Base-by-base conservation (phyloP, 2,113 vertebrate genomes). In the Gorilla gorilla region DNA sequence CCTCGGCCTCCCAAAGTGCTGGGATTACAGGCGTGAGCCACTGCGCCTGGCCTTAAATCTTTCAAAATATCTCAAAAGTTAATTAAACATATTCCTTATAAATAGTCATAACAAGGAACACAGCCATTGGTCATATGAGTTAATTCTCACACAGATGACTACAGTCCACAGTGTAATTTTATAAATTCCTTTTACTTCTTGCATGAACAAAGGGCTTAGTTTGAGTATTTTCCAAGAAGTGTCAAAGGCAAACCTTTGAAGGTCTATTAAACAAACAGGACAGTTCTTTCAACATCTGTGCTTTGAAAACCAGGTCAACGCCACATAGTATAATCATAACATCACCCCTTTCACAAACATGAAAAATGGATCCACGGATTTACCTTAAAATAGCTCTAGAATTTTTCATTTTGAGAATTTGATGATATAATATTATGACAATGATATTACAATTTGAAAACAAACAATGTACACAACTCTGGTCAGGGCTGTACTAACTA, bases 131-230 rank as follows among this genome's bases (percentile, higher is more conserved):
- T 73, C 61, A 64, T 14, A 64, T 32, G 38, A 48, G 52, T 92
- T 81, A 89, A 80, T 61, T 87, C 70, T 72, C 43, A 85, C 48
- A 81, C 55, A 86, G 50, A 73, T 83, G 40, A 55, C 38, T 57
- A 55, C 2, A 90, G n/a, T 86, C 22, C 25, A 93, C 35, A 85
- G 73, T 35, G 4, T 10, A 66, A 82, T 57, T 92, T 92, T 87
- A 83, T 43, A 45, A 97, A 96, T 90, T 96, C 73, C 52, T 96
- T 80, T 73, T 75, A 82, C 45, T 96, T 92, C 82, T 87, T 87
- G 14, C 9, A 87, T 86, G 35, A 96, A 86, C 48, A 94, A 95
- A 96, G 52, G 52, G 2, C 38, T 93, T 76, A 64, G 40, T 89
- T 17, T 92, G 82, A 97, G 48, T 92, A 94, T 30, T 88, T 90